Percentiles rank a stretch among this genome's conserved stretches.
Evolutionary conservation across 1,140 invertebrate genomes (phyloP).

Genomic region (Chymomyza costata): DNA sequence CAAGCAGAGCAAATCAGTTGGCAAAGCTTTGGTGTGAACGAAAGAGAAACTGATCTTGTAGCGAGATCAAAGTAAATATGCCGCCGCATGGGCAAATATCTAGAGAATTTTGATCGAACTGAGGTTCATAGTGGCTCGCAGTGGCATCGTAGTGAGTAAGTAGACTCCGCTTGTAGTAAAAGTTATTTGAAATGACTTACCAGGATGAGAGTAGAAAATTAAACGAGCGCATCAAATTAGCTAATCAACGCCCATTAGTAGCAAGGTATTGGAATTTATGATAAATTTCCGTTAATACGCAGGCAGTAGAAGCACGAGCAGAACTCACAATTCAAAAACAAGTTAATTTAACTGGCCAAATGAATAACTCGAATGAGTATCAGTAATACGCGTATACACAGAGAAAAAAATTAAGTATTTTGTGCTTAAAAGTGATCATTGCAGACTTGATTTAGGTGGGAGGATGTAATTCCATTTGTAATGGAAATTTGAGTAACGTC

Average conservation of each 20-base stretch:
- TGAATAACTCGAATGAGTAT: too few relatives aligned
- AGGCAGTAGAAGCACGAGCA: conserved; percentile 36
- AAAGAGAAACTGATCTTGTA: conserved; percentile 35
- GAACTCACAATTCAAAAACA: conserved; percentile 65
- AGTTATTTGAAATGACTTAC: conserved; percentile 66
- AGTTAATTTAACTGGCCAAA: conserved; percentile 54
- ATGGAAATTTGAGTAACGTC: too few relatives aligned
- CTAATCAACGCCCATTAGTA: conserved; percentile 72
- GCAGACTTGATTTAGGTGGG: too few relatives aligned
- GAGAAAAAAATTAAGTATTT: too few relatives aligned
- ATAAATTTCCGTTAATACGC: conserved; percentile 66
- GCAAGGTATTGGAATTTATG: conserved; percentile 66
- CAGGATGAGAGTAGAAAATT: conserved; percentile 51
- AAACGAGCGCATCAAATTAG: conserved; percentile 71
- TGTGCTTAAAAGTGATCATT: too few relatives aligned
- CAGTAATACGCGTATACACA: too few relatives aligned
- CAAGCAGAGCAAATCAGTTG: conserved; percentile 41
- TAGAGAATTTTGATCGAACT: conserved; percentile 61
- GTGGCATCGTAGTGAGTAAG: not conserved
- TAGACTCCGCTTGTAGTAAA: conserved; percentile 6
- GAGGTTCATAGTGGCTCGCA: conserved; percentile 28
- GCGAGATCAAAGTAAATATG: conserved; percentile 61
- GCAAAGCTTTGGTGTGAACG: conserved; percentile 21
- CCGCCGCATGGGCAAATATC: conserved; percentile 47
- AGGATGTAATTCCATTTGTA: too few relatives aligned